Base-by-base conservation (phyloP, 2,888 invertebrate species). In the Agrotis puta region DNA sequence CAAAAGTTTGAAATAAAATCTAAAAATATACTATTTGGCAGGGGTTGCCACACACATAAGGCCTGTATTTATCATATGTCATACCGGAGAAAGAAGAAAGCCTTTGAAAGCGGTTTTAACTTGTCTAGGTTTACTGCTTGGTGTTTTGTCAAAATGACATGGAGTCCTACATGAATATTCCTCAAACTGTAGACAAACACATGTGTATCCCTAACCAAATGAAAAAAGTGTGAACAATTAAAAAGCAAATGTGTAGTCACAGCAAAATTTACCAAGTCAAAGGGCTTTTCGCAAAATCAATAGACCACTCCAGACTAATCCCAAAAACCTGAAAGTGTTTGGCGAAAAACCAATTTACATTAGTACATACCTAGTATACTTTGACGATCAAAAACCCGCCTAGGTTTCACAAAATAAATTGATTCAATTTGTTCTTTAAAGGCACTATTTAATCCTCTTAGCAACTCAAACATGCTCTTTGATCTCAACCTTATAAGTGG, bases 401-500 rank as follows among this genome's bases (percentile, higher is more conserved):
- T 16, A 7, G 2, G 0, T 51, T 45, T 45, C 20, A 22, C 1
- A 22, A 59, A 27, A 33, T 24, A 33, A 70, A 70, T 62, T 53
- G 33, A 53, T 33, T 39, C 47, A 18, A 54, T 54, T 27, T 16
- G 20, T 56, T 16, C 43, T 56, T 48, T 3, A 33, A 18, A 39
- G 13, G 7, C 18, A 48, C 48, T 62, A 33, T 56, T 22, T 51
- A 62, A 79, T 64, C 54, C 20, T 54, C 24, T 64, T 50, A 75
- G 4, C 2, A 11, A 14, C 13, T 24, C 9, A 64, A n/a, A 27
- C 11, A 54, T 5, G 14, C 33, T 62, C 47, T 73, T 79, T 57
- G 54, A 76, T 67, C 76, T 48, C n/a, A 74, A 53, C 53, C 58
- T 75, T 48, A 78, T 24, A 74, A 74, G 78, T 78, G 45, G 20